Evolutionary conservation across 2,113 vertebrate genomes (phyloP).

Genomic region (Anas platyrhynchos): DNA sequence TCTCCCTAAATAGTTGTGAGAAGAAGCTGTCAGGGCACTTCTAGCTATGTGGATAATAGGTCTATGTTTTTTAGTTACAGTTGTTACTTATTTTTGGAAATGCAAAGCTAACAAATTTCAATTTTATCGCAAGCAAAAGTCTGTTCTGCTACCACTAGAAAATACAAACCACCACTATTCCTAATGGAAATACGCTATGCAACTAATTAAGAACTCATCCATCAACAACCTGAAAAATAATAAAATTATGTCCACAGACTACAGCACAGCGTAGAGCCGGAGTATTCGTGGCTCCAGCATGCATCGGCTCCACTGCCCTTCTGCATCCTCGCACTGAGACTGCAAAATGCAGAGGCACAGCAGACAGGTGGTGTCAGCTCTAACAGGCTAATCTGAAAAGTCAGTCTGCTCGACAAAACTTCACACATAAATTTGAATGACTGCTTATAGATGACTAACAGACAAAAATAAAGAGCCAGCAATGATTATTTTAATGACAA

Average conservation of each 20-base stretch:
- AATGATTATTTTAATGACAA: constrained; percentile 28
- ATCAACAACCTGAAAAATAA: neutral
- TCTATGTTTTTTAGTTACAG: neutral
- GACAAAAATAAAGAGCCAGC: neutral
- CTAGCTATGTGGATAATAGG: neutral
- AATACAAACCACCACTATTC: neutral
- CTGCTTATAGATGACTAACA: neutral
- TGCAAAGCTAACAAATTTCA: neutral
- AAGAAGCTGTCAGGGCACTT: neutral
- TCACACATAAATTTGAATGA: neutral
- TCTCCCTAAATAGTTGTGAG: neutral
- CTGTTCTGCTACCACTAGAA: neutral
- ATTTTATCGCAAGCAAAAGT: neutral
- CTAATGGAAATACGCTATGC: neutral
- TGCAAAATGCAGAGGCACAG: accelerated
- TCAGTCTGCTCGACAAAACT: neutral
- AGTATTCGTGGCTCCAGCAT: neutral
- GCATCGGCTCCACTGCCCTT: accelerated
- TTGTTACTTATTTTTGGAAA: neutral
- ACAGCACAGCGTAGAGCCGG: neutral
- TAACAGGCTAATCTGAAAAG: neutral
- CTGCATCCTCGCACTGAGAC: accelerated
- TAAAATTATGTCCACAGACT: neutral
- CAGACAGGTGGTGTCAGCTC: accelerated
- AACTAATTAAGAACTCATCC: neutral